Percentiles rank a stretch among this genome's conserved stretches.
These are phyloP conservation scores for Trichogramma pretiosum DNA, from an alignment of 1,140 invertebrate genomes.

Conservation along the genomic window DNA sequence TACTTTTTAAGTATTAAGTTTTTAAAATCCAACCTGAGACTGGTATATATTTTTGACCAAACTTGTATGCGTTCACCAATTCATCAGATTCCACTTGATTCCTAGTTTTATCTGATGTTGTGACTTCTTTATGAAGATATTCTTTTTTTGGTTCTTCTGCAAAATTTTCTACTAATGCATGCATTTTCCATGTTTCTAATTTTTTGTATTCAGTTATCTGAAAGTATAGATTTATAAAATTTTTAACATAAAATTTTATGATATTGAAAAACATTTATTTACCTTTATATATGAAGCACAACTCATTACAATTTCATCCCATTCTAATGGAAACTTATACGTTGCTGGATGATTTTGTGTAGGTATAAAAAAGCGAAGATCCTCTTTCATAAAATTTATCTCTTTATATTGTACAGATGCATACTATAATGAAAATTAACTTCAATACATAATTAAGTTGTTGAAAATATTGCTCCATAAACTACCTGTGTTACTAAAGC, in stretches of 20 bases:
- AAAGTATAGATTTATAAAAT: neutral
- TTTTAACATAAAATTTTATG: neutral
- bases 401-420: slow-evolving; percentile 20
- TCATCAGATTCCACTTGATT: slow-evolving; percentile 12
- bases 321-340: slow-evolving; percentile 20
- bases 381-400: slow-evolving; percentile 20
- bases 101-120: slow-evolving; percentile 19
- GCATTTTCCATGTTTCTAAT: slow-evolving; percentile 10
- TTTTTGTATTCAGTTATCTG: slow-evolving; percentile 8
- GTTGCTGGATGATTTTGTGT: neutral
- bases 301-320: slow-evolving; percentile 19
- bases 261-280: neutral
- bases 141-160: neutral
- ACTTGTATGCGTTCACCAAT: slow-evolving; percentile 26
- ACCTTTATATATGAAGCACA: slow-evolving; percentile 22
- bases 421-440: slow-evolving; percentile 7
- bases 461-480: slow-evolving; percentile 8
- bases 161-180: neutral
- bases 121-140: neutral
- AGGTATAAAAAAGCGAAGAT: slow-evolving; percentile 19
- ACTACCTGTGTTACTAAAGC: slow-evolving; percentile 15
- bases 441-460: neutral
- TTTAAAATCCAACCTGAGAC: slow-evolving; percentile 8
- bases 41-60: slow-evolving; percentile 24
- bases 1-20: neutral